A percentile compares a stretch with the other conserved stretches of the same genome.
phyloP scores from a whole-genome alignment of 2,797 vertebrate species.

The Poliocrania exsul region DNA sequence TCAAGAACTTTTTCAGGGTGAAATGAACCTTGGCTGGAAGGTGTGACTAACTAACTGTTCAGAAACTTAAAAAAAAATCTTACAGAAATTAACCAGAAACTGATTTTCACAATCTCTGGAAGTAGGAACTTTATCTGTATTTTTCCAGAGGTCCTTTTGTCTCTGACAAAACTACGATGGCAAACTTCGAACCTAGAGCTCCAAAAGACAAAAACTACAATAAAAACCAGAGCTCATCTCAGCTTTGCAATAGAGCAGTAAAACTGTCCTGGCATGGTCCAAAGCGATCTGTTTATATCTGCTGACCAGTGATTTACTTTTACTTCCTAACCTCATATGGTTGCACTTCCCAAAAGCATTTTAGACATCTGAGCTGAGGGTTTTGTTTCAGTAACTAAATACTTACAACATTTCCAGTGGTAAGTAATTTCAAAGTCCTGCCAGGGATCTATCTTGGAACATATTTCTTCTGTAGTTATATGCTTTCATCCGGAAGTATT shows the following conservation, averaged over 20 bases:
- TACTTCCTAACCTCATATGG: conserved; percentile 49
- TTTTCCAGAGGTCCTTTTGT: background rate
- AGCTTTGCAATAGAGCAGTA: background rate
- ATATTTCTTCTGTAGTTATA: conserved; percentile 54
- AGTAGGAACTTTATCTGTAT: background rate
- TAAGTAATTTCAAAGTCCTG: conserved; percentile 57
- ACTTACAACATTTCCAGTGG: background rate
- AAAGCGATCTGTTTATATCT: background rate
- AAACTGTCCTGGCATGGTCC: background rate
- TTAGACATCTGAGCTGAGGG: conserved; percentile 38
- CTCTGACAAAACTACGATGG: background rate
- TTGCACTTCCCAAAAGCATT: conserved; percentile 57
- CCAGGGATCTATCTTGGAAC: conserved; percentile 61
- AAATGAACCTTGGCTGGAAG: background rate
- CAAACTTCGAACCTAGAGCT: background rate
- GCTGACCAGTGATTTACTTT: conserved; percentile 54
- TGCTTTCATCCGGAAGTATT: conserved; percentile 63
- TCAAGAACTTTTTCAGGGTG: background rate
- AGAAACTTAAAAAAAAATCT: background rate
- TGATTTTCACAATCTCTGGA: background rate
- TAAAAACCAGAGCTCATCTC: background rate
- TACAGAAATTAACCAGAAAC: background rate
- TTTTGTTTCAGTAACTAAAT: conserved; percentile 64
- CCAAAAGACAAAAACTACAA: background rate
- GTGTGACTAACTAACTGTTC: background rate